Percentiles rank a stretch among this genome's conserved stretches.
Evolutionary conservation across 35 echinoderm and acorn worm species (phyloP).

Genomic region (Patiria miniata): DNA sequence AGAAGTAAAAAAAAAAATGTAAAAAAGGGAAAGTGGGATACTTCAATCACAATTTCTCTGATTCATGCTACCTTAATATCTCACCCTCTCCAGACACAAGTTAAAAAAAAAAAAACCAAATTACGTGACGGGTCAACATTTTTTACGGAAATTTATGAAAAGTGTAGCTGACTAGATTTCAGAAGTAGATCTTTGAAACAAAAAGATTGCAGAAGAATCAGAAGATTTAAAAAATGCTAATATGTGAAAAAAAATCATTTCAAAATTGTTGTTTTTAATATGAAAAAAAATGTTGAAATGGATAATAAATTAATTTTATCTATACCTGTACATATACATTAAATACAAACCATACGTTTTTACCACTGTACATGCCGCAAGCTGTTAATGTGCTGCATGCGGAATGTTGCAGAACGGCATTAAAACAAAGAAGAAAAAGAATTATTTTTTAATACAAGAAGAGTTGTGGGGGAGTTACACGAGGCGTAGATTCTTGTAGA

Average conservation of each 20-base stretch:
- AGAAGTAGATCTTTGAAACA: conserved; percentile 34
- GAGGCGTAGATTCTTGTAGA: conserved; percentile 27
- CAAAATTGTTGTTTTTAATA: conserved; percentile 26
- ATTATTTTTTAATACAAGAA: conserved; percentile 33
- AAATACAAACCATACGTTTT: conserved; percentile 22
- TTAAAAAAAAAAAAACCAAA: neutral
- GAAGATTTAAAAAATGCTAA: conserved; percentile 27
- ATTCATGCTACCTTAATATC: conserved; percentile 25
- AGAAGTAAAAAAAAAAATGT: neutral
- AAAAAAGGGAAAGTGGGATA: neutral
- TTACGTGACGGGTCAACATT: conserved; percentile 24
- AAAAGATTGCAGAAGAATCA: neutral
- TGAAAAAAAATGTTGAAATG: conserved; percentile 24
- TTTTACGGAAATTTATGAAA: conserved; percentile 9
- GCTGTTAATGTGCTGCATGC: conserved; percentile 2
- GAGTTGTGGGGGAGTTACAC: conserved; percentile 14
- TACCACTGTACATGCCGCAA: conserved; percentile 23
- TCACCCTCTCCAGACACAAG: neutral
- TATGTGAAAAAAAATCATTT: conserved; percentile 21
- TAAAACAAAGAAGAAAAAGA: neutral
- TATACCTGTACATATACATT: conserved; percentile 32
- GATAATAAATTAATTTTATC: conserved; percentile 35
- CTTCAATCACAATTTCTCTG: neutral
- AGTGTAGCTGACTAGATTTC: conserved; percentile 17
- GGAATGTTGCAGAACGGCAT: conserved; percentile 14